phyloP scores from a whole-genome alignment of 2,113 vertebrate genomes.

The Microcebus tavaratra region DNA sequence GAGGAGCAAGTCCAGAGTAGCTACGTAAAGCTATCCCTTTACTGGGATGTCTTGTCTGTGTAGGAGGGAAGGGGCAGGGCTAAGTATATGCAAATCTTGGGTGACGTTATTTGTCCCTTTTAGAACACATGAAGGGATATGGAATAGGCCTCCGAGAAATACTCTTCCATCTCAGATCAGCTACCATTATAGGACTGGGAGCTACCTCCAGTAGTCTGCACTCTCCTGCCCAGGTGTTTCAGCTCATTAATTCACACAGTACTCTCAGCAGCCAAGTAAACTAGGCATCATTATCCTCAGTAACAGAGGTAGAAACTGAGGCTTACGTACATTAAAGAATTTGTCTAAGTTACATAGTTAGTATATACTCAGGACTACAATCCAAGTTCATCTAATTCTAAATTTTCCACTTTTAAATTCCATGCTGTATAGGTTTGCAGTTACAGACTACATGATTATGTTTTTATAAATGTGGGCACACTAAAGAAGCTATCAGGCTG shows the following conservation, averaged over 20 bases:
- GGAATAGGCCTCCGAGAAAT: background rate
- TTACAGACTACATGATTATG: background rate
- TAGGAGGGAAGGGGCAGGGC: background rate
- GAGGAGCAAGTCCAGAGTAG: background rate
- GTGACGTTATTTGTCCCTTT: background rate
- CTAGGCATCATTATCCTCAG: background rate
- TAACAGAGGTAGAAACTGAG: background rate
- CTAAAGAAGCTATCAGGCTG: too few relatives aligned
- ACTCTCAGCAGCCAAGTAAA: background rate
- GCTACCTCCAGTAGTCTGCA: background rate
- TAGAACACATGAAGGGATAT: background rate
- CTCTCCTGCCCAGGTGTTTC: background rate
- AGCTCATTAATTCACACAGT: background rate
- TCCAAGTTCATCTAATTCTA: background rate
- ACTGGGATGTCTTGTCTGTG: background rate
- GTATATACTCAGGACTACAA: background rate
- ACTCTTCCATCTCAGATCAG: background rate
- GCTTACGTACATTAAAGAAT: background rate
- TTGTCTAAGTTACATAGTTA: background rate
- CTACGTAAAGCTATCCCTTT: background rate
- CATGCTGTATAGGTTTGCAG: background rate
- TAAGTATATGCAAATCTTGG: background rate
- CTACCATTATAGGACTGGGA: background rate
- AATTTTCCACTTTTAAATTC: background rate
- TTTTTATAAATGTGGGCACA: background rate